Conservation (phyloP, 2,113 vertebrate genomes). For the Craseonycteris thonglongyai region DNA sequence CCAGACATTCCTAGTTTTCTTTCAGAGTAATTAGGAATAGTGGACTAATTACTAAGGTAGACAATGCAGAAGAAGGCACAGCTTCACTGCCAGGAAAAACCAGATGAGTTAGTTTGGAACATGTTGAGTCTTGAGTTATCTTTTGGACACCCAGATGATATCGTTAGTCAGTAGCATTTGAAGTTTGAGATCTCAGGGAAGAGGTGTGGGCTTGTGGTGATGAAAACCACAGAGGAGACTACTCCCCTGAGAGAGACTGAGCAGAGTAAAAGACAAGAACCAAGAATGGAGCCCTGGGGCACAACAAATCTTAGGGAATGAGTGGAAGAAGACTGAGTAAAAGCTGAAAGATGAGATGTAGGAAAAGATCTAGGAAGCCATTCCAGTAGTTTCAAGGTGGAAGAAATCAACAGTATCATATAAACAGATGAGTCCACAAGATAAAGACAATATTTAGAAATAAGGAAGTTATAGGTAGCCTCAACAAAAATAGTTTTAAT, state of each 20-base stretch:
- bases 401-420: neutral
- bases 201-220: neutral
- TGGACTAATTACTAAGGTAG: neutral
- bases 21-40: neutral
- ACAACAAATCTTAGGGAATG: neutral
- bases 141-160: constrained; percentile 8
- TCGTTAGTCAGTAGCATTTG: neutral
- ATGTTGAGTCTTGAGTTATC: neutral
- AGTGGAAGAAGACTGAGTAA: neutral
- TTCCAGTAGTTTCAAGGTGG: neutral
- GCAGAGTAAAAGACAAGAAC: neutral
- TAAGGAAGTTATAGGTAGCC: neutral
- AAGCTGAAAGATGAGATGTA: neutral
- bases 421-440: neutral
- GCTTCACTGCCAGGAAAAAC: neutral
- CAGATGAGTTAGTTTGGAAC: neutral
- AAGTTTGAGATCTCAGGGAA: neutral
- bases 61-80: neutral
- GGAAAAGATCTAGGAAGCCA: neutral
- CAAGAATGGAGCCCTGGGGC: neutral
- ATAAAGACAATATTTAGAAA: constrained; percentile 21
- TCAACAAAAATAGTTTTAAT: constrained; percentile 10
- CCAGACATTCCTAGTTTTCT: neutral
- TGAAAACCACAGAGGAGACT: neutral
- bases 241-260: neutral